Evolutionary conservation across 2,797 vertebrate genomes (phyloP).

Genomic region (Pygocentrus nattereri): DNA sequence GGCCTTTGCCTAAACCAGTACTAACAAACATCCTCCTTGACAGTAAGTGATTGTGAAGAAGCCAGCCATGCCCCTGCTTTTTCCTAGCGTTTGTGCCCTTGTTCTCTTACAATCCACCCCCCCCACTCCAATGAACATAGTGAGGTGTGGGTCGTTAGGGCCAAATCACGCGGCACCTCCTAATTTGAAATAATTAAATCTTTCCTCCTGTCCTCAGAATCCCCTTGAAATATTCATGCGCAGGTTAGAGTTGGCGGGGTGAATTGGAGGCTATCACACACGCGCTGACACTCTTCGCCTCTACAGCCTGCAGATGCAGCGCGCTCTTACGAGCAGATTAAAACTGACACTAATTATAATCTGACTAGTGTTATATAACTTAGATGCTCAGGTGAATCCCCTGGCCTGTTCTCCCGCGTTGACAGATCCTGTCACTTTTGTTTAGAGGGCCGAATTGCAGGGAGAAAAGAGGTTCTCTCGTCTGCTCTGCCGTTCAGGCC

Average conservation of each 20-base stretch:
- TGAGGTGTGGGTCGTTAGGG: constrained; percentile 50
- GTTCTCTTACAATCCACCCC: constrained; percentile 12
- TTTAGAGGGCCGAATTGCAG: constrained; percentile 65
- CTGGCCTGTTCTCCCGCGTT: constrained; percentile 48
- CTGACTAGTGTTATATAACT: constrained; percentile 71
- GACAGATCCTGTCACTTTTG: constrained; percentile 71
- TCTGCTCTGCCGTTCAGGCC: constrained; percentile 49
- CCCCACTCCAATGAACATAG: constrained; percentile 13
- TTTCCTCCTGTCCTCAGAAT: constrained; percentile 64
- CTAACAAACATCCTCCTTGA: constrained; percentile 33
- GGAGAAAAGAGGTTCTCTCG: constrained; percentile 52
- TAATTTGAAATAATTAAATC: constrained; percentile 67
- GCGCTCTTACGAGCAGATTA: constrained; percentile 62
- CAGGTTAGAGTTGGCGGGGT: constrained; percentile 64
- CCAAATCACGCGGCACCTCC: constrained; percentile 56
- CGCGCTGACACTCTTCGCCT: constrained; percentile 54
- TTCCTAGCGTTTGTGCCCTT: constrained; percentile 38
- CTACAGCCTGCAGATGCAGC: constrained; percentile 59
- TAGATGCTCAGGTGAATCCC: constrained; percentile 69
- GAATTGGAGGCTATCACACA: constrained; percentile 58
- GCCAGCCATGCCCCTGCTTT: constrained; percentile 2
- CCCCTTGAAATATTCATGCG: constrained; percentile 66
- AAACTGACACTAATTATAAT: constrained; percentile 71
- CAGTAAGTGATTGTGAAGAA: constrained; percentile 35
- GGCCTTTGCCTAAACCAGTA: constrained; percentile 23